Evolutionary conservation across 2,113 vertebrate species (phyloP).

Genomic region (Periophthalmodon schlosseri): DNA sequence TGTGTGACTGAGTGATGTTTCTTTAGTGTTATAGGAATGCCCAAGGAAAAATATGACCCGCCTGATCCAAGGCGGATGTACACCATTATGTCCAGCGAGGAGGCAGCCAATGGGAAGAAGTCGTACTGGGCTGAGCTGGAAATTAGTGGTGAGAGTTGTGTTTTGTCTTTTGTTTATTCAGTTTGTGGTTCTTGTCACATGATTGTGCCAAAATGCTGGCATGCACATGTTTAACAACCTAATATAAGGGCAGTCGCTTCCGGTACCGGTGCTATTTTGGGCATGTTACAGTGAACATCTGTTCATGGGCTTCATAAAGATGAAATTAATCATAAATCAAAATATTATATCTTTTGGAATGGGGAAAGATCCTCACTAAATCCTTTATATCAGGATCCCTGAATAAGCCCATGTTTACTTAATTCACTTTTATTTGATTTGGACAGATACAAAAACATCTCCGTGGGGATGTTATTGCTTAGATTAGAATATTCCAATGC

Average conservation of each 20-base stretch:
- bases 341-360: too few species aligned
- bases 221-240: neutral
- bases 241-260: neutral
- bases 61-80: conserved; percentile 99
- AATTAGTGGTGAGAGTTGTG: conserved; percentile 89
- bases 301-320: neutral
- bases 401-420: too few species aligned
- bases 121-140: conserved; percentile 99
- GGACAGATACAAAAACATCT: too few species aligned
- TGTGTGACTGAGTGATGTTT: conserved; percentile 7
- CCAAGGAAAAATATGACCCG: conserved; percentile 99
- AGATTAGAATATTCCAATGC: too few species aligned
- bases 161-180: neutral
- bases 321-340: too few species aligned
- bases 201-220: neutral
- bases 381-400: too few species aligned
- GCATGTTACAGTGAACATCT: neutral
- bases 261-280: neutral
- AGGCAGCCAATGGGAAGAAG: conserved; percentile 97
- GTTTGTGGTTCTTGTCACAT: neutral
- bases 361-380: too few species aligned
- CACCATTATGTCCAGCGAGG: conserved; percentile 98
- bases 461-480: too few species aligned
- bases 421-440: too few species aligned
- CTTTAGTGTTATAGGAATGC: conserved; percentile 88